Base-by-base conservation (phyloP, 2,888 invertebrate genomes). In the Epinotia ramella region DNA sequence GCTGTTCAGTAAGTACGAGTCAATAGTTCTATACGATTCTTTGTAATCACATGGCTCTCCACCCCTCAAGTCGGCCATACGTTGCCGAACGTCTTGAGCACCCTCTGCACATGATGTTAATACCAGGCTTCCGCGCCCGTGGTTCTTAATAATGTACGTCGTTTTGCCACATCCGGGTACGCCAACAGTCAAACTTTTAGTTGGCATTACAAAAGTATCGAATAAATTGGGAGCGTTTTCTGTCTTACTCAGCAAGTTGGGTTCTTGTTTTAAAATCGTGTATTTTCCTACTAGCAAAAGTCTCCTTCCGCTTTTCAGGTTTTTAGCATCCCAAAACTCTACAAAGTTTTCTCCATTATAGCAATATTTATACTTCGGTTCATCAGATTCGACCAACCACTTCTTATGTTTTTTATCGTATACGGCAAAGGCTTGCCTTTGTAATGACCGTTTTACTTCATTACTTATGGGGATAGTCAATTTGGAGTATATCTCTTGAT, bases 101-200 rank as follows among this genome's bases (percentile, higher is more conserved):
- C 69, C 77, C n/a, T 77, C 77, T 56, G 73, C 44, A 3, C 77
- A 60, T 9, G 77, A 70, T 2, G 77, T 77, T 9, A 77, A 60
- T 53, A 77, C 77, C 18, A 77, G 16, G 70, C 64, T 73, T 12
- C 73, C 57, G 2, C 0, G 16, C 6, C 16, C 20, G 33, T 77
- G 77, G 13, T 73, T 66, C 12, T 70, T 44, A 28, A 77, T 60
- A 18, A 77, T 77, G 24, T 56, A 70, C 11, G 69, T 73, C 3
- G 77, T 77, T 28, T 77, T 77, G 0, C 77, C 77, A 56, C 77
- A 77, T 6, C 77, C 77, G 1, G 77, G 77, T 3, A 77, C 66
- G 18, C 77, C 77, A 1, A 70, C 69, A 16, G 70, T 70, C 9
- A 77, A 24, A 12, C 40, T 69, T 33, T n/a, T 70, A 9, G 2